phyloP scores from a whole-genome alignment of 2,797 vertebrate genomes.

The Perodicticus potto region DNA sequence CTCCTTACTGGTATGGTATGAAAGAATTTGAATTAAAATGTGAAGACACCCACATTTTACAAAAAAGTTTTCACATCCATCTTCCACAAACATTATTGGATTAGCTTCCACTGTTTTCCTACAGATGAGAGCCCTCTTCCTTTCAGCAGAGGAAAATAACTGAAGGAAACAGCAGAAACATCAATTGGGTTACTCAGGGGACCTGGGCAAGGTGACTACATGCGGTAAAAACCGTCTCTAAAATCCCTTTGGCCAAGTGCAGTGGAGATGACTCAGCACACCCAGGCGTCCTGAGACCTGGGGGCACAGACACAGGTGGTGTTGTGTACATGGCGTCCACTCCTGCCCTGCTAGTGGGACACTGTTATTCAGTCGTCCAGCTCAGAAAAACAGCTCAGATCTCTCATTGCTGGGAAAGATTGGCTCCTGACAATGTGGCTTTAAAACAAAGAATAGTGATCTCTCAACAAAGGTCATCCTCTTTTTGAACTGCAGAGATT shows the following conservation, averaged over 20 bases:
- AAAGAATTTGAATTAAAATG: not conserved
- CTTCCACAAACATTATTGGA: not conserved
- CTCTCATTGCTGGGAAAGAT: not conserved
- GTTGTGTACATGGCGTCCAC: not conserved
- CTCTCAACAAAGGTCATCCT: not conserved
- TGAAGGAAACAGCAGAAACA: not conserved
- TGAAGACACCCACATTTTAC: not conserved
- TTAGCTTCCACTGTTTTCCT: not conserved
- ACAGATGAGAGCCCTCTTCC: not conserved
- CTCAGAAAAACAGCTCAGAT: not conserved
- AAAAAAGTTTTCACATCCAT: not conserved
- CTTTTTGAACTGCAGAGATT: not conserved
- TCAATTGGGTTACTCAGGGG: not conserved
- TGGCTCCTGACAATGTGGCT: not conserved
- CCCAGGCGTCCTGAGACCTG: not conserved
- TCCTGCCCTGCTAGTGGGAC: not conserved
- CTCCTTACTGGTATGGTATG: not conserved
- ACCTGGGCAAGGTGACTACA: no score
- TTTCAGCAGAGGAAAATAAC: not conserved
- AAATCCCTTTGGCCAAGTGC: not conserved
- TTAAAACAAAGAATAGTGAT: constrained; percentile 8
- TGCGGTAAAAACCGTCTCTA: not conserved
- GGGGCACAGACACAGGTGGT: not conserved
- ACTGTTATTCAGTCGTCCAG: not conserved
- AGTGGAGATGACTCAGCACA: not conserved